Evolutionary conservation across 2,113 vertebrate species (phyloP), one percentile per base, ranked within the genome.

Genomic region (Malurus alboscapulatus): DNA sequence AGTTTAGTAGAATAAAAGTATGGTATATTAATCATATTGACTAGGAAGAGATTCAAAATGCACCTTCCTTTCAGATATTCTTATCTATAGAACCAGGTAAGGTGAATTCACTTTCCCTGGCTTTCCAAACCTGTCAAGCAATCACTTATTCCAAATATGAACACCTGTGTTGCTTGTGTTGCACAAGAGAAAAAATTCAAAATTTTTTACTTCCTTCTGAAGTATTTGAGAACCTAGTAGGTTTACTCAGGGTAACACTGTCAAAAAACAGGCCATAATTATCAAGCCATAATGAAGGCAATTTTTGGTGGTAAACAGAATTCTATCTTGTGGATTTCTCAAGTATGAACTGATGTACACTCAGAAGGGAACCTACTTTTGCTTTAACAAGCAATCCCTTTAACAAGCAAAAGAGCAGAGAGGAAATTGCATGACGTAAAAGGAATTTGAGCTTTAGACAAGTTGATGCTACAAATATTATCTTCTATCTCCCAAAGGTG

Each of bases 341-440:
- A 51, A 20, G 10, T 22, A 29, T 21, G 38, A 87, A 54, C 14
- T 42, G 7, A 32, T 18, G 63, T 15, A 3, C 9, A 1, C 11
- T 55, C 21, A 57, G 26, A 81, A 67, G 3, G 11, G 19, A 34
- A 80, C 5, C 6, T 27, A 14, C 26, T 79, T 66, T 29, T 42
- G 8, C n/a, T 59, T 54, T 58, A 59, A 45, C 5, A 63, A 62
- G 26, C 21, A 44, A 17, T 51, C 18, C 32, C 69, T 62, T 29
- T 42, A 76, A 54, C 4, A 81, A 79, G 50, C 3, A 71, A 24
- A 82, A 72, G 7, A 47, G 6, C 1, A 40, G 17, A 32, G 6
- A 38, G 17, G 27, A 80, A 71, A 50, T 3, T 32, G 19, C 27
- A 92, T 13, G 25, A 57, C 0, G 0, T 6, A 30, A 36, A 69